phyloP scores from a whole-genome alignment of 2,888 invertebrate species.

The Tetheella fluctuosa region DNA sequence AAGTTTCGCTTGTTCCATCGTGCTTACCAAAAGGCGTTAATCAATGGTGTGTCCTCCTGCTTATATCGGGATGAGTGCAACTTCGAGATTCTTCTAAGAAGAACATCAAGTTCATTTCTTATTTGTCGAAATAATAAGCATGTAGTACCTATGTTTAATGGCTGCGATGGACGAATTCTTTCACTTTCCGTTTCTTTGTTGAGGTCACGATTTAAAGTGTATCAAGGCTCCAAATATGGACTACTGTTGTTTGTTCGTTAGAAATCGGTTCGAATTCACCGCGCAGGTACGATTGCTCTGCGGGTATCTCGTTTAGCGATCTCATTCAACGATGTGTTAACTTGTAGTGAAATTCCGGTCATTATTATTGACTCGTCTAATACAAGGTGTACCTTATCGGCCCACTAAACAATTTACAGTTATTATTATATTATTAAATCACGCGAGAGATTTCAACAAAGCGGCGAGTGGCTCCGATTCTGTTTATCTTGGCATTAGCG shows the following conservation, averaged over 20 bases:
- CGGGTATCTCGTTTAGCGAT: constrained; percentile 6
- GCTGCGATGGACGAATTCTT: constrained; percentile 60
- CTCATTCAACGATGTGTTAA: constrained; percentile 47
- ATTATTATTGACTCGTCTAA: constrained; percentile 62
- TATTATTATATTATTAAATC: constrained; percentile 80
- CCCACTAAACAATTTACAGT: constrained; percentile 71
- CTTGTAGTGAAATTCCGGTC: constrained; percentile 67
- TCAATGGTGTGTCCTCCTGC: constrained; percentile 68
- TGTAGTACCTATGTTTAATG: constrained; percentile 65
- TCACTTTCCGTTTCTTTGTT: constrained; percentile 74
- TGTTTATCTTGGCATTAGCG: constrained; percentile 71
- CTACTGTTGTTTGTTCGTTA: constrained; percentile 8
- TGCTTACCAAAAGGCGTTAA: constrained; percentile 66
- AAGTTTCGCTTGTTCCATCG: constrained; percentile 37
- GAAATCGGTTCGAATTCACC: constrained; percentile 5
- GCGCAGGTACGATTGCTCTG: constrained; percentile 20
- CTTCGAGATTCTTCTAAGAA: constrained; percentile 72
- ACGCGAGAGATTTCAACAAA: constrained; percentile 66
- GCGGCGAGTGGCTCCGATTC: constrained; percentile 52
- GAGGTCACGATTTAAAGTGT: constrained; percentile 53
- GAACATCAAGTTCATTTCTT: constrained; percentile 57
- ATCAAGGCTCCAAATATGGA: constrained; percentile 29
- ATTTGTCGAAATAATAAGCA: constrained; percentile 73
- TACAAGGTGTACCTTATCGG: constrained; percentile 55
- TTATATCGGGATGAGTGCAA: constrained; percentile 53